Evolutionary conservation across 2,113 vertebrate genomes (phyloP).

Genomic region (Perognathus longimembris): DNA sequence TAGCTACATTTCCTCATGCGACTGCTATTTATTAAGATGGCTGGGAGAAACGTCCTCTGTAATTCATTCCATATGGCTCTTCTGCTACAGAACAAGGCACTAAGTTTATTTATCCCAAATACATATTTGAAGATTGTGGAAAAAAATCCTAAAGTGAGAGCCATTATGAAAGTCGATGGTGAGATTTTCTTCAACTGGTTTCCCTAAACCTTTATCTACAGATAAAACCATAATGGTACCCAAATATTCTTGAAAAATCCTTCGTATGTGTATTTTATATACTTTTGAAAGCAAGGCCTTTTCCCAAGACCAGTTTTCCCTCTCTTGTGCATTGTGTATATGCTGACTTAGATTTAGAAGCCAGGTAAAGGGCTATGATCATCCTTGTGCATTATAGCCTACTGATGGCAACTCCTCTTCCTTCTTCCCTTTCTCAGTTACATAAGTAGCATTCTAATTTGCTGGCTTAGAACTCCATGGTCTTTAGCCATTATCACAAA

Average conservation of each 20-base stretch:
- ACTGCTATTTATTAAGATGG: not conserved
- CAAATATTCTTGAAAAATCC: not conserved
- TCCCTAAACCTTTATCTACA: not conserved
- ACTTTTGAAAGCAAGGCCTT: not conserved
- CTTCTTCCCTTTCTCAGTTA: not conserved
- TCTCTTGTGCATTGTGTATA: not conserved
- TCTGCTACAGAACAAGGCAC: not conserved
- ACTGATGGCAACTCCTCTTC: not conserved
- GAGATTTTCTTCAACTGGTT: not conserved
- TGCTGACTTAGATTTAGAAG: not conserved
- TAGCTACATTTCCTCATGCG: not conserved
- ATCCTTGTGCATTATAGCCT: not conserved
- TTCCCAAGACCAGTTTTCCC: not conserved
- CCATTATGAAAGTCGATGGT: not conserved
- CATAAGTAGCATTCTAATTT: not conserved
- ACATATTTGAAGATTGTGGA: not conserved
- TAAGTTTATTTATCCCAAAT: not conserved
- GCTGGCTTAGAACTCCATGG: not conserved
- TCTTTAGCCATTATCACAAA: slow-evolving; percentile 5
- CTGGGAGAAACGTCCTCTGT: not conserved
- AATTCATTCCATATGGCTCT: not conserved
- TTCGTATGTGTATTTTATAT: not conserved
- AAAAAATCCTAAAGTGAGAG: not conserved
- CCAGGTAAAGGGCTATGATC: not conserved
- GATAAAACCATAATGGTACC: not conserved